Base-by-base conservation (phyloP, 2,113 vertebrate genomes). In the Caranx melampygus region DNA sequence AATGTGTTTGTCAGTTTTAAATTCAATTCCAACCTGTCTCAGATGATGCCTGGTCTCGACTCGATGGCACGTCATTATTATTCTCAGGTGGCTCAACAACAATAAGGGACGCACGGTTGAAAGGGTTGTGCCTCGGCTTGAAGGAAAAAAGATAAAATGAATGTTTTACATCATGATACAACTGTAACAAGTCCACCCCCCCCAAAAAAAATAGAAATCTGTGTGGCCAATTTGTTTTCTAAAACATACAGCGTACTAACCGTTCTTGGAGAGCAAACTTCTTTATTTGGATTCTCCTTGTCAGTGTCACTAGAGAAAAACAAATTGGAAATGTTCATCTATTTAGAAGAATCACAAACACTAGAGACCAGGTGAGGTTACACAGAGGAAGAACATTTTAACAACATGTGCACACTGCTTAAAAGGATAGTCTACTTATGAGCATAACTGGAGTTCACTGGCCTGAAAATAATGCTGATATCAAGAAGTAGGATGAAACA, bases 91-190 rank as follows among this genome's bases (percentile, higher is more conserved):
- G 66, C 67, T 96, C 95, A 68, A 73, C 93, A 74, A 76, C 86
- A 82, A 89, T 80, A 14, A 86, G 54, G 51, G 54, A 90, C 1
- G 92, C 88, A 10, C 80, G 92, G 91, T 99, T 96, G 89, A 99
- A 99, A 3, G 98, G 97, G 88, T 99, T 99, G 91, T 94, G 95
- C 81, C 97, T 96, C 79, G 90, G 92, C 97, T 98, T 68, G 35
- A 79, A 82, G 57, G 40, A 88, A 92, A 75, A 79, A 2, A 1
- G 47, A 52, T 1, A 67, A 0, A 54, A 49, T 26, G 0, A 69
- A 51, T 51, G 6, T 49, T 71, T 51, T 33, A 57, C 4, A 63
- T 21, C 7, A 0, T 31, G 66, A 35, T 49, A 5, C 26, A 3
- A 37, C 3, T 40, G n/a, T 8, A 71, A 64, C 6, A 18, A 72